Evolutionary conservation across 2,797 vertebrate species (phyloP), one percentile per base, ranked within the genome.

Genomic region (Mycteria americana): DNA sequence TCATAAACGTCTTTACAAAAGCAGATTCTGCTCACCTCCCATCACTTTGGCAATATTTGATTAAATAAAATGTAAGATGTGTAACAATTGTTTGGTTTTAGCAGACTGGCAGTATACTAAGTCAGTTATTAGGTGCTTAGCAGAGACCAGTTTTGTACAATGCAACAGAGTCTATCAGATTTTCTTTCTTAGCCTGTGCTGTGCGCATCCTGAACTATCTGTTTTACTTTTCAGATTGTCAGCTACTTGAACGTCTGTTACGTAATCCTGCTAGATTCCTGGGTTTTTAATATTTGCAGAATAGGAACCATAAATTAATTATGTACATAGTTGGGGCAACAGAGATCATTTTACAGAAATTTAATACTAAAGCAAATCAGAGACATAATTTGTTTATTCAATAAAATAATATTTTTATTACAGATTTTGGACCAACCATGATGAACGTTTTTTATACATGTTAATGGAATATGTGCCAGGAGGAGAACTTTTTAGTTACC

Each of bases 351-450:
- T 85, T 73, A 65, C 10, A 19, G 45, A 73, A 30, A 16, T 13
- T 50, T 54, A 23, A 10, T 74, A 88, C 46, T 76, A n/a, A 86
- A 88, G 33, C 19, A 64, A 88, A 82, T 74, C 4, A 8, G 51
- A 67, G 13, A 41, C 7, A 28, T 41, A 28, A 82, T 46, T 88
- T 84, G 12, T 89, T 79, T 73, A 35, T 68, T 77, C 51, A 84
- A 3, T 91, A 85, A 89, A 84, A 57, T 9, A 39, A 35, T 84
- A 6, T 28, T 79, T 84, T 74, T 33, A 5, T 89, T 93, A 9
- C 97, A 99, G 99, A 96, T 99, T 99, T 93, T 99, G 99, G 99
- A 99, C 99, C 6, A 98, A 99, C 88, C 99, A 99, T 0, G 99
- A 99, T 60, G 99, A 99, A 16, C 98, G 98, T 11, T 99, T 99